A percentile compares a stretch with the other conserved stretches of the same genome.
Conservation (phyloP, 2,797 vertebrate genomes). For the Geotrypetes seraphini region DNA sequence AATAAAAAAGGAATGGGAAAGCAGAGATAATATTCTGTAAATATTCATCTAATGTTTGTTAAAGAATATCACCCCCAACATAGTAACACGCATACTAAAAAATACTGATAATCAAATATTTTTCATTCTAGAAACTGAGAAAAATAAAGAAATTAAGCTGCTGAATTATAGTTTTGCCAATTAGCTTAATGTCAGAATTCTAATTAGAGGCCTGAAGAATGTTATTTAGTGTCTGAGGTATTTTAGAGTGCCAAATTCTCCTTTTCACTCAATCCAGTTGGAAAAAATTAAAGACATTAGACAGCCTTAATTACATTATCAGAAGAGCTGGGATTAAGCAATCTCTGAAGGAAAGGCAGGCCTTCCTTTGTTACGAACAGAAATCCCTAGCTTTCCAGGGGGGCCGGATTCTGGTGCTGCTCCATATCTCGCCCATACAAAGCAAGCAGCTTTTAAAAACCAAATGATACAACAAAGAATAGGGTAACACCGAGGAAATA, state of each 20-base stretch:
- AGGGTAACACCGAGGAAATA: slow-evolving; percentile 82
- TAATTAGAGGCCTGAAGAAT: slow-evolving; percentile 94
- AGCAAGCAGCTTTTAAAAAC: slow-evolving; percentile 77
- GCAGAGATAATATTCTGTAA: slow-evolving; percentile 60
- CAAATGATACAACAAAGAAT: slow-evolving; percentile 69
- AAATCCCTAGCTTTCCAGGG: slow-evolving; percentile 87
- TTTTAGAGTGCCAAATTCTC: slow-evolving; percentile 78
- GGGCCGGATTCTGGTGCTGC: slow-evolving; percentile 76
- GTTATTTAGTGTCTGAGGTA: slow-evolving; percentile 82
- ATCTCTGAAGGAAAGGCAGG: slow-evolving; percentile 97
- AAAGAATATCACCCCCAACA: slow-evolving; percentile 43
- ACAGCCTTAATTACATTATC: slow-evolving; percentile 99
- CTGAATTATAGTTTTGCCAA: slow-evolving; percentile 87
- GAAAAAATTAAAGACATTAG: slow-evolving; percentile 95
- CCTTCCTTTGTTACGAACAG: slow-evolving; percentile 87
- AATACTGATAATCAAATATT: slow-evolving; percentile 56
- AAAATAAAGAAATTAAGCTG: slow-evolving; percentile 98
- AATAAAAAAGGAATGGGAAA: slow-evolving; percentile 58
- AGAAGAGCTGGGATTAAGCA: slow-evolving; percentile 97
- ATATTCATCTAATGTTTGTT: too few relatives aligned
- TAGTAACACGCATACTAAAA: slow-evolving; percentile 44
- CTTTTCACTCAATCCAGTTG: slow-evolving; percentile 81
- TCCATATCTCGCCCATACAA: slow-evolving; percentile 91
- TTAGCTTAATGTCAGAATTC: slow-evolving; percentile 99
- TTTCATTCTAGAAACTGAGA: slow-evolving; percentile 69